Evolutionary conservation across 2,797 vertebrate species (phyloP), one percentile per base, ranked within the genome.

Genomic region (Champsocephalus esox): DNA sequence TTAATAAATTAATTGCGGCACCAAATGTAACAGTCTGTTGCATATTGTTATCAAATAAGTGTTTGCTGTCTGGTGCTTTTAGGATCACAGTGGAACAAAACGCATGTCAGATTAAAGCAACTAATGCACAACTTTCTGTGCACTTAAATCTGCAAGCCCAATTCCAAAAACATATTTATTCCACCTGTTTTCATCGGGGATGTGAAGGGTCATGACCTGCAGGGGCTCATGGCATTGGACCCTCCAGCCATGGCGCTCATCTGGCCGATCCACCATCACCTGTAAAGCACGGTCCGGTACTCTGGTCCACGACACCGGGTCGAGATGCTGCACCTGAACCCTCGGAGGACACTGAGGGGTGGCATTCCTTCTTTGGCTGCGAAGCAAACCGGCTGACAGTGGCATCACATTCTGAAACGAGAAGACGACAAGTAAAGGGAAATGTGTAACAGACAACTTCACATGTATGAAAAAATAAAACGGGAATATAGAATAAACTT

Each of bases 151-250:
- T 28, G 57, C 19, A 45, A 46, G 12, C 0, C 28, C 10, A 34
- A 16, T 21, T 66, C 32, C 1, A 49, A 52, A 60, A 2, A 62
- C 3, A 67, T 2, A 43, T 60, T 19, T 34, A 69, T 79, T 71
- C 3, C 28, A 99, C 98, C 97, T 98, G 95, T 96, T 97, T 90
- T 98, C 97, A 90, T 99, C 96, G 0, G 98, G 97, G 80, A 99
- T 97, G 69, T 98, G 96, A 59, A 99, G 94, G 6, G 92, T 95
- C 96, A 99, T 96, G 88, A 96, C 95, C 93, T 97, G 97, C 74
- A 96, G 89, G 62, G 96, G 95, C 51, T 96, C 95, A 55, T 90
- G 66, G 73, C 96, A 97, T 44, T 96, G 94, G 69, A 98, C 92
- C 89, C 94, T 95, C 97, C 97, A 99, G 73, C 98, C 98, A 3